These are phyloP conservation scores for Octopus bimaculoides DNA, from an alignment of 1,140 invertebrate genomes.

Conservation along the genomic window DNA sequence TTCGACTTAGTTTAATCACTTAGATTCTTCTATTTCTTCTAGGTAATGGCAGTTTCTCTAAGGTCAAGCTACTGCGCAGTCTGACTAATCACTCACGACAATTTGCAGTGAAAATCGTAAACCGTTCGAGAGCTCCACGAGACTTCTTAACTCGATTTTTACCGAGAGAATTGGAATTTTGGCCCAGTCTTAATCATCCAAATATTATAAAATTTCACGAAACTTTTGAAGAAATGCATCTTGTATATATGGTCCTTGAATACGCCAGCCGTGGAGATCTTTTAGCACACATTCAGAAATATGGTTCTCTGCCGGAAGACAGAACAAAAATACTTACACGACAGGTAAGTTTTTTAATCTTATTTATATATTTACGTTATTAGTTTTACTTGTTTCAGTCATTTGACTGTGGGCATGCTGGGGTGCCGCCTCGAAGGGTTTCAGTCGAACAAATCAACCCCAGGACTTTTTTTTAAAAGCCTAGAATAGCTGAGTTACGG, in stretches of 20 bases:
- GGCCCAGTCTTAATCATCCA: constrained; percentile 81
- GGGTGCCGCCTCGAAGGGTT: no score
- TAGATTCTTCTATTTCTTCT: no score
- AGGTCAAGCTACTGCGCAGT: constrained; percentile 51
- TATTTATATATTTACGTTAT: no score
- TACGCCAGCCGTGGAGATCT: constrained; percentile 51
- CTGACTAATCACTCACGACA: constrained; percentile 42
- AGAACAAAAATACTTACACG: no score
- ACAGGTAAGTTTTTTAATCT: no score
- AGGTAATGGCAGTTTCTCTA: constrained; percentile 53
- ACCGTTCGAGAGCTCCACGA: constrained; percentile 69
- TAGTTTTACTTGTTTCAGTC: no score
- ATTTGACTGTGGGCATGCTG: no score
- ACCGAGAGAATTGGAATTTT: constrained; percentile 83
- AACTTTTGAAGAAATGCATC: constrained; percentile 47
- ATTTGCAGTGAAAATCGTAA: constrained; percentile 88
- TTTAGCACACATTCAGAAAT: constrained; percentile 50
- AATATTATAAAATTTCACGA: constrained; percentile 74
- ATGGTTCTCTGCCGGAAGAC: constrained; percentile 39
- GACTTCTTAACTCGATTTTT: constrained; percentile 87
- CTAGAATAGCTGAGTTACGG: no score
- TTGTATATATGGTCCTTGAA: constrained; percentile 53
- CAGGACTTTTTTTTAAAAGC: no score
- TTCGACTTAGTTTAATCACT: no score
- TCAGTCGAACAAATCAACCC: no score